Conservation (phyloP, 2,797 vertebrate genomes). For the Alosa sapidissima region DNA sequence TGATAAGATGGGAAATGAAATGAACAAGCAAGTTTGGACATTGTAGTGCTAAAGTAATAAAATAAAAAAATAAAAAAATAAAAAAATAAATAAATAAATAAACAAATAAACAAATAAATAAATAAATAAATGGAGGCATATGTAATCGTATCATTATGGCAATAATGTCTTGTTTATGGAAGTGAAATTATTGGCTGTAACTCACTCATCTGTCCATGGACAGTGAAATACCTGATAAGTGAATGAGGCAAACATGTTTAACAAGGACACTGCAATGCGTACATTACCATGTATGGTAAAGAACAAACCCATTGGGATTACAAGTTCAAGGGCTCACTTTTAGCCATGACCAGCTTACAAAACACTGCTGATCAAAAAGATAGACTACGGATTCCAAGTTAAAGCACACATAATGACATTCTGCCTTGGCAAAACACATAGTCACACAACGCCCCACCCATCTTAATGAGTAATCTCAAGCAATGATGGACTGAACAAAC, state of each 20-base stretch:
- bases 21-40: background rate
- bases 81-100: background rate
- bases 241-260: background rate
- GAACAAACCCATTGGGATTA: background rate
- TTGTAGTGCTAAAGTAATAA: background rate
- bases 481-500: background rate
- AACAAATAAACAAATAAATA: background rate
- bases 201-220: background rate
- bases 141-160: background rate
- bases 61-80: no score
- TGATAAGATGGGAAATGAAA: background rate
- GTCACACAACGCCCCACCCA: background rate
- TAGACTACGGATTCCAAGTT: background rate
- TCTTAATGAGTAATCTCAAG: background rate
- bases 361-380: background rate
- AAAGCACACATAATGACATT: background rate
- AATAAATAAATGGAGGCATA: background rate
- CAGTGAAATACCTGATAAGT: constrained; percentile 3
- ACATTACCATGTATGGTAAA: background rate
- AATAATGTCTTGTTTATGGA: constrained; percentile 4
- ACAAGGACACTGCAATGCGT: background rate
- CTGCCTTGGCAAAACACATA: background rate
- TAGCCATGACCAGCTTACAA: background rate
- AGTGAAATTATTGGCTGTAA: background rate
- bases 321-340: background rate